A percentile compares a stretch with the other conserved stretches of the same genome.
These are phyloP conservation scores for Synergus gifuensis DNA, from an alignment of 2,888 invertebrate species.

Conservation along the genomic window DNA sequence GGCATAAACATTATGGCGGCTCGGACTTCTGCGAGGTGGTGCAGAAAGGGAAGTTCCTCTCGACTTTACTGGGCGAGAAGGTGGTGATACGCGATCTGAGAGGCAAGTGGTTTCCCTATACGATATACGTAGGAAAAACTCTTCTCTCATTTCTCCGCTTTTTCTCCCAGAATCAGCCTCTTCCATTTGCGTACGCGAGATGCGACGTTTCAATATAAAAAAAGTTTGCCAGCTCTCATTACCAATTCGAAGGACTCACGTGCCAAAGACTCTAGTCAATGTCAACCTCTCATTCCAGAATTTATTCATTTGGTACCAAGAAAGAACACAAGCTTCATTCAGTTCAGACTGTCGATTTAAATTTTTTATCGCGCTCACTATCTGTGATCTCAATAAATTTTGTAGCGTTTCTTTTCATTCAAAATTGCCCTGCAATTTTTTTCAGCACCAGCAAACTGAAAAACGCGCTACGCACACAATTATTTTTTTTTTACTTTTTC, in stretches of 20 bases:
- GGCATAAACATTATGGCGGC: conserved; percentile 49
- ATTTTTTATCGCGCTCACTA: too few relatives aligned
- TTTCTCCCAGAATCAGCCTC: conserved; percentile 13
- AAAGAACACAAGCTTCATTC: background rate
- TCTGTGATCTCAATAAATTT: too few relatives aligned
- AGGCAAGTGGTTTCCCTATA: conserved; percentile 20
- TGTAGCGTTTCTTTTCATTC: too few relatives aligned
- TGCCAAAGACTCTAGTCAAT: conserved; percentile 14
- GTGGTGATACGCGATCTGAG: conserved; percentile 24
- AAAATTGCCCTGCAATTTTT: too few relatives aligned
- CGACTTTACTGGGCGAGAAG: conserved; percentile 18
- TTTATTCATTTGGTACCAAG: background rate
- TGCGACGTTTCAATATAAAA: background rate
- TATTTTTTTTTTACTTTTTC: too few relatives aligned
- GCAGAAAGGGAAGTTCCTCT: conserved; percentile 26
- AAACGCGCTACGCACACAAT: too few relatives aligned
- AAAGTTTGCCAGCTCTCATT: background rate
- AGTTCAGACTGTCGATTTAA: too few relatives aligned
- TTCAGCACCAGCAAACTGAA: too few relatives aligned
- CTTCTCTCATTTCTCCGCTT: conserved; percentile 13
- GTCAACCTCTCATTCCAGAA: background rate
- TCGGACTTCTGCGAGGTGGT: conserved; percentile 5
- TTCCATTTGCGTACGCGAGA: conserved; percentile 36
- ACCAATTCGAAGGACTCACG: conserved; percentile 3
- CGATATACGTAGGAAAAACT: background rate